phyloP scores from a whole-genome alignment of 2,113 vertebrate species.

The Alaudala cheleensis region DNA sequence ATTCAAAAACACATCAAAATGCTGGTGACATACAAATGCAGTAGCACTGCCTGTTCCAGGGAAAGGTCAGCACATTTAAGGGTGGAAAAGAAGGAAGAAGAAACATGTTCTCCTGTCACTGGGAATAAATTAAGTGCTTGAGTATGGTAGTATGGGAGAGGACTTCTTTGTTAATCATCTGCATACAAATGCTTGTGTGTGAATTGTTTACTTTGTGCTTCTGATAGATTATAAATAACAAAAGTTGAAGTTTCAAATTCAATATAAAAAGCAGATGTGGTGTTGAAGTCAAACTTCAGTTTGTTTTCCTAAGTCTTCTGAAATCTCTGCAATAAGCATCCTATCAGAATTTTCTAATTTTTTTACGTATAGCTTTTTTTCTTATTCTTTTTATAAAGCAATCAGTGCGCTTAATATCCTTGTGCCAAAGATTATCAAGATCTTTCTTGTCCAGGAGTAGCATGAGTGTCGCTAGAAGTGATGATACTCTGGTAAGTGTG shows the following conservation, averaged over 20 bases:
- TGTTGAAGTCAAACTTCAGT: neutral
- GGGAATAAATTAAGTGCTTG: neutral
- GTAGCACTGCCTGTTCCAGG: neutral
- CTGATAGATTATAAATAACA: neutral
- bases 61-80: neutral
- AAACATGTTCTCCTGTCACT: neutral
- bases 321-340: neutral
- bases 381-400: conserved; percentile 78
- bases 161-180: neutral
- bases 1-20: neutral
- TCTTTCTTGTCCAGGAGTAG: conserved; percentile 98
- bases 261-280: neutral
- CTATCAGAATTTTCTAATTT: neutral
- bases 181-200: neutral
- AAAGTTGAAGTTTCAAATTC: neutral
- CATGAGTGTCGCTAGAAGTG: conserved; percentile 93
- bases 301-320: neutral
- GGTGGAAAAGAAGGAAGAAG: neutral
- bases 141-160: neutral
- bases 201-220: neutral
- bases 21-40: neutral
- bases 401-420: conserved; percentile 97
- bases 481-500: conserved; percentile 94
- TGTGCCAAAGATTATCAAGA: conserved; percentile 98
- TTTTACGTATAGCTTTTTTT: conserved; percentile 24